These are phyloP conservation scores for Valencia hispanica DNA, from an alignment of 2,797 vertebrate species.

Conservation along the genomic window DNA sequence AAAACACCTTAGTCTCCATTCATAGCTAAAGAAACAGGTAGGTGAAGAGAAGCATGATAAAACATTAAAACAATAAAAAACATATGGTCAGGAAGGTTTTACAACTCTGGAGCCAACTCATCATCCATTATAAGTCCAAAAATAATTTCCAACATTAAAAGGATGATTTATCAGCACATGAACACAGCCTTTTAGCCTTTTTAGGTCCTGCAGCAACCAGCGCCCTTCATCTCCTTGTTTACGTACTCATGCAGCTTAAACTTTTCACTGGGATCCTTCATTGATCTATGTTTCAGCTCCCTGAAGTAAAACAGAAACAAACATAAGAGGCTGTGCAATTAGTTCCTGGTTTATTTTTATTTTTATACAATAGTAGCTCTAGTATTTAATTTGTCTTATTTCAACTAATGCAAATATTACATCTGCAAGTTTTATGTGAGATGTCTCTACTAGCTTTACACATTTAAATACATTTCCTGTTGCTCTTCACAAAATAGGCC, in stretches of 20 bases:
- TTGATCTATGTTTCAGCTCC: slow-evolving; percentile 90
- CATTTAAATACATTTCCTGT: too few species aligned
- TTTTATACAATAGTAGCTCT: too few species aligned
- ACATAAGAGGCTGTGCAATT: not conserved
- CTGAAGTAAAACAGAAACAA: slow-evolving; percentile 65
- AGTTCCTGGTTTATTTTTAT: not conserved
- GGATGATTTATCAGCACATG: slow-evolving; percentile 17
- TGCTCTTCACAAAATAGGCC: too few species aligned
- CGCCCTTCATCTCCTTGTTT: slow-evolving; percentile 85
- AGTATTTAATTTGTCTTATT: not conserved
- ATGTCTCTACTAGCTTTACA: too few species aligned
- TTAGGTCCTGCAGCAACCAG: slow-evolving; percentile 86
- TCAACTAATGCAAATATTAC: too few species aligned
- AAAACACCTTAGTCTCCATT: slow-evolving; percentile 55
- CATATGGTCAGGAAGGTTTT: slow-evolving; percentile 19
- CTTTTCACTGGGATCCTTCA: slow-evolving; percentile 85
- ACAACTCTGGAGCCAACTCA: slow-evolving; percentile 56
- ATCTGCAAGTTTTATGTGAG: too few species aligned
- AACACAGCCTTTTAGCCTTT: slow-evolving; percentile 29
- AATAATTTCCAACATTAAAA: slow-evolving; percentile 25
- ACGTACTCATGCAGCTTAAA: slow-evolving; percentile 93
- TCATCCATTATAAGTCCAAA: slow-evolving; percentile 36
- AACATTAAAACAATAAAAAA: slow-evolving; percentile 4
- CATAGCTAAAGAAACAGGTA: slow-evolving; percentile 55
- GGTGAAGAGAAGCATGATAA: slow-evolving; percentile 18